Percentiles rank a stretch among this genome's conserved stretches.
These are phyloP conservation scores for Ciconia boyciana DNA, from an alignment of 2,113 vertebrate genomes.

Conservation along the genomic window DNA sequence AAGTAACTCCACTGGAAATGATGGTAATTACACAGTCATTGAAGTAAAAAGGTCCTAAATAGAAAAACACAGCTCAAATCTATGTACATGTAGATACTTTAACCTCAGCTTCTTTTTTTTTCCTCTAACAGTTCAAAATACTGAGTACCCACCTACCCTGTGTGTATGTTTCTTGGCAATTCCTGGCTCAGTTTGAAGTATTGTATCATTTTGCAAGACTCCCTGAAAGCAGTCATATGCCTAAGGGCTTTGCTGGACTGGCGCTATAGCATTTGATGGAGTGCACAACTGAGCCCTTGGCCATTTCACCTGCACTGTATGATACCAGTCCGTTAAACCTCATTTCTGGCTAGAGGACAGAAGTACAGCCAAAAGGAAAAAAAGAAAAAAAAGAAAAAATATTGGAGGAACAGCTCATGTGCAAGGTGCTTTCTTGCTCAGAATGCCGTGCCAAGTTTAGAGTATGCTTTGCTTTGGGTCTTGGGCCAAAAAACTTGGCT, in stretches of 20 bases:
- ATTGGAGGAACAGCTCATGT: not conserved
- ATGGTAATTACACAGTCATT: conserved; percentile 38
- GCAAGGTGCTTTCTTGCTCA: not conserved
- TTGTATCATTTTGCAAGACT: not conserved
- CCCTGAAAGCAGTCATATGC: not conserved
- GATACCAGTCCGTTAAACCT: conserved; percentile 4
- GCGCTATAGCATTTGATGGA: not conserved
- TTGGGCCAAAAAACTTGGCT: not conserved
- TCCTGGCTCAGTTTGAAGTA: not conserved
- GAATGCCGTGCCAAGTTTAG: not conserved
- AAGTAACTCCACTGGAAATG: conserved; percentile 54
- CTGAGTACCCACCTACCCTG: not conserved
- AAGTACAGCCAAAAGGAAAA: not conserved
- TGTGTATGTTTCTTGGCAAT: not conserved
- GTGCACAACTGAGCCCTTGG: not conserved
- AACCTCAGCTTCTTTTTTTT: not conserved
- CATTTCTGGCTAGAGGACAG: not conserved
- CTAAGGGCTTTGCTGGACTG: not conserved
- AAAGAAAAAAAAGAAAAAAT: not conserved
- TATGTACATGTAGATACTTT: not conserved
- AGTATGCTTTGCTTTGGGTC: not conserved
- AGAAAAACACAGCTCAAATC: conserved; percentile 14
- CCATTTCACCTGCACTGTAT: not conserved
- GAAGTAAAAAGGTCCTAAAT: conserved; percentile 37
- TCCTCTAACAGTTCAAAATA: not conserved